Evolutionary conservation across 1,140 invertebrate species (phyloP), one percentile per base, ranked within the genome.

Genomic region (Drosophila asahinai): DNA sequence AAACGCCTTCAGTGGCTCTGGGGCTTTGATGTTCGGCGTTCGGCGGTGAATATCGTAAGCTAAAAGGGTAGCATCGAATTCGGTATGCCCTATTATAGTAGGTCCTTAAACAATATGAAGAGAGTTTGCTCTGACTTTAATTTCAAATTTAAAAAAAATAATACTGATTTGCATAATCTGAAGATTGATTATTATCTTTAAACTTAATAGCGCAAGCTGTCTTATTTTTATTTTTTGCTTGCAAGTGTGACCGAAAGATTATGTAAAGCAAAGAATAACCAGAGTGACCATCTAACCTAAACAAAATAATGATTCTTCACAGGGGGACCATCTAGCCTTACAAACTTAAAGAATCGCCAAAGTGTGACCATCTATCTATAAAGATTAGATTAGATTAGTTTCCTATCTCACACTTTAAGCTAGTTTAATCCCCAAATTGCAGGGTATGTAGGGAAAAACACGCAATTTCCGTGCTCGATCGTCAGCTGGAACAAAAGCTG

Each of bases 1-100:
- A 80, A 84, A 90, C 86, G 86, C 86, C 86, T 86, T 70, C 80
- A 72, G 73, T 80, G 61, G 72, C 81, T 72, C 25, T 61, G 76
- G 79, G 83, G 64, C 59, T 80, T 80, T 80, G 77, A 80, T 80
- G 77, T 80, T 72, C 77, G 61, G 60, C 49, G 27, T 73, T 60
- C 61, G 67, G 64, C 79, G 58, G 54, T 67, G 74, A 64, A 72
- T 60, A 75, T 60, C 43, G 65, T 38, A 40, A 14, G 22, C 19
- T 15, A 6, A 12, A 40, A n/a, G 7, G 36, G 4, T 9, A 0
- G 5, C 0, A 40, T 42, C 75, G 58, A 64, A 64, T 43, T 1
- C 5, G 9, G 0, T 5, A 61, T 73, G 8, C 70, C 12, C 70
- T 71, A 0, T 15, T 2, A 14, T 14, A 6, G n/a, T 1, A 0